A percentile compares a stretch with the other conserved stretches of the same genome.
These are phyloP conservation scores for Centropristis striata DNA, from an alignment of 2,113 vertebrate species.

Conservation along the genomic window DNA sequence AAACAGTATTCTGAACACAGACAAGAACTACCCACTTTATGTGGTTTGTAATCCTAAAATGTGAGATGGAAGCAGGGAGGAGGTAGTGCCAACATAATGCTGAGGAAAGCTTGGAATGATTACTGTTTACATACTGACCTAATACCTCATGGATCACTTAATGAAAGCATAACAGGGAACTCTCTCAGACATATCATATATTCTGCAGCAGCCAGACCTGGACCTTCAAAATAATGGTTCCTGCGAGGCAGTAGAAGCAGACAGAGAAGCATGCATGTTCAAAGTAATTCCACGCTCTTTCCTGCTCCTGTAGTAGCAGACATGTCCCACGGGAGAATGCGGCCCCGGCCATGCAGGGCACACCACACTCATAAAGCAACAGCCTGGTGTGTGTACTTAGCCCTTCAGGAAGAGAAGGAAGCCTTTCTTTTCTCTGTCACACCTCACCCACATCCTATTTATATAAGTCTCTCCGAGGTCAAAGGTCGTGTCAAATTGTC, in stretches of 20 bases:
- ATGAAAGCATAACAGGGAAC: neutral
- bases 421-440: slow-evolving; percentile 28
- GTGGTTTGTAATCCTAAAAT: slow-evolving; percentile 36
- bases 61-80: neutral
- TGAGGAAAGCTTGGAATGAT: neutral
- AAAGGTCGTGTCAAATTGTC: slow-evolving; percentile 32
- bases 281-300: slow-evolving; percentile 42
- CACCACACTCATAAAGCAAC: slow-evolving; percentile 59
- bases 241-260: slow-evolving; percentile 28
- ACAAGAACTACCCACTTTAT: slow-evolving; percentile 16
- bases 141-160: neutral
- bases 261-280: slow-evolving; percentile 12
- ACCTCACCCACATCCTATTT: slow-evolving; percentile 55
- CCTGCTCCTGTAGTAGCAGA: slow-evolving; percentile 52
- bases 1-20: slow-evolving; percentile 31
- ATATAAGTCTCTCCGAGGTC: slow-evolving; percentile 41
- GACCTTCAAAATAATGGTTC: slow-evolving; percentile 24
- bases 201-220: too few relatives aligned
- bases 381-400: slow-evolving; percentile 57
- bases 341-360: slow-evolving; percentile 32
- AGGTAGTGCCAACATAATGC: neutral
- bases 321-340: slow-evolving; percentile 52
- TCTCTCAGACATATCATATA: neutral
- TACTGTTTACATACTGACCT: neutral
- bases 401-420: slow-evolving; percentile 30